Base-by-base conservation (phyloP, 2,797 vertebrate species). In the Lutjanus argentimaculatus region DNA sequence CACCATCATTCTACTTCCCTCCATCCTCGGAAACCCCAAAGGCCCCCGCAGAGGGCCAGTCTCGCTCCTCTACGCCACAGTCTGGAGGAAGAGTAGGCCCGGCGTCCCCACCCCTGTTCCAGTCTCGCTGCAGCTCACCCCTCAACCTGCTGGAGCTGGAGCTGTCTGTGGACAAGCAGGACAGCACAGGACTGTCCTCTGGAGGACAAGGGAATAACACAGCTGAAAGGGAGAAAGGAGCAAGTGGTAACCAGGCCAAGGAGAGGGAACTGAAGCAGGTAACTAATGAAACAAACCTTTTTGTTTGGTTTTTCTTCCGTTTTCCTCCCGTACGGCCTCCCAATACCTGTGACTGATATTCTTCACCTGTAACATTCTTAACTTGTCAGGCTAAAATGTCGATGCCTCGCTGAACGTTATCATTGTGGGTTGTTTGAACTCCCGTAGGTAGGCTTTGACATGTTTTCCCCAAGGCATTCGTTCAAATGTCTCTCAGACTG, bases 71-170 rank as follows among this genome's bases (percentile, higher is more conserved):
- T 57, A 97, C 96, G 0, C 96, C 96, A 0, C 94, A 92, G 30
- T 97, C 96, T 0, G 53, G 76, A 52, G 92, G 90, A 14, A 93
- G 83, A 8, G 89, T 88, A 1, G 95, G 95, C 59, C 95, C 92
- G 11, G 88, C 89, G 0, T 97, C 97, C 0, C 97, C 97, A 0
- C 96, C 96, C 0, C 88, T 98, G 10, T 98, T 98, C 87, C 97
- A 98, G 85, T 99, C 99, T 0, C 92, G 97, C 19, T 98, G 97
- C 91, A 99, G 98, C 93, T 98, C 98, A 0, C 98, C 98, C 0
- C 94, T 98, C 53, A 99, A 99, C 84, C 95, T 99, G 57, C 93
- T 99, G 7, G 98, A 99, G 84, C 92, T 99, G 85, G 98, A 99
- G 78, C 97, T 97, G 77, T 92, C 93, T 0, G 82, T 90, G 1